Evolutionary conservation across 2,888 invertebrate genomes (phyloP).

Genomic region (Ommatoiulus sabulosus): DNA sequence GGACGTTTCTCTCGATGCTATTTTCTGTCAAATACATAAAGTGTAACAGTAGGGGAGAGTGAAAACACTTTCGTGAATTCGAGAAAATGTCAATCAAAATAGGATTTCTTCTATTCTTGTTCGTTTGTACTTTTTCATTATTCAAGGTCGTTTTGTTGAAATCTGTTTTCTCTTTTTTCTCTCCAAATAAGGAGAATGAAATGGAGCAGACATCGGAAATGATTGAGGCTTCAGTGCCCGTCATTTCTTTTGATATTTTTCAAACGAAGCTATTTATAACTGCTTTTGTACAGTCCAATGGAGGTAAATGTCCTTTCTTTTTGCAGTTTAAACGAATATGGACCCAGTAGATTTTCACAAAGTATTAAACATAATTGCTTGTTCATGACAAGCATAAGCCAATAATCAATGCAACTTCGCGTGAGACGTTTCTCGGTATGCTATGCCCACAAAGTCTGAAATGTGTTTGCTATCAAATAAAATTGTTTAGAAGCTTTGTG

Average conservation of each 20-base stretch:
- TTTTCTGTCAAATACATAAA: background rate
- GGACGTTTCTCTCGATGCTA: background rate
- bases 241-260: background rate
- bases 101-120: conserved; percentile 1
- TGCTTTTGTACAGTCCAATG: too few species aligned
- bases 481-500: too few species aligned
- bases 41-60: background rate
- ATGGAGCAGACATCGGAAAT: background rate
- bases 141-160: background rate
- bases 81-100: background rate
- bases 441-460: too few species aligned
- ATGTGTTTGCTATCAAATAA: too few species aligned
- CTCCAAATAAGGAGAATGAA: background rate
- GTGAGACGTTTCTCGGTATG: too few species aligned
- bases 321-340: too few species aligned
- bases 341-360: too few species aligned
- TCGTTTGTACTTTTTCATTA: background rate
- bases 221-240: background rate
- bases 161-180: background rate
- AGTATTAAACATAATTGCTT: too few species aligned
- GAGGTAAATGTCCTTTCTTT: too few species aligned
- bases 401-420: too few species aligned
- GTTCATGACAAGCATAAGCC: too few species aligned
- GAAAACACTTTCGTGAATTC: conserved; percentile 20
- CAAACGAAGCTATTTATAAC: too few species aligned